These are phyloP conservation scores for Tragelaphus strepsiceros DNA, from an alignment of 2,113 vertebrate genomes.

Conservation along the genomic window DNA sequence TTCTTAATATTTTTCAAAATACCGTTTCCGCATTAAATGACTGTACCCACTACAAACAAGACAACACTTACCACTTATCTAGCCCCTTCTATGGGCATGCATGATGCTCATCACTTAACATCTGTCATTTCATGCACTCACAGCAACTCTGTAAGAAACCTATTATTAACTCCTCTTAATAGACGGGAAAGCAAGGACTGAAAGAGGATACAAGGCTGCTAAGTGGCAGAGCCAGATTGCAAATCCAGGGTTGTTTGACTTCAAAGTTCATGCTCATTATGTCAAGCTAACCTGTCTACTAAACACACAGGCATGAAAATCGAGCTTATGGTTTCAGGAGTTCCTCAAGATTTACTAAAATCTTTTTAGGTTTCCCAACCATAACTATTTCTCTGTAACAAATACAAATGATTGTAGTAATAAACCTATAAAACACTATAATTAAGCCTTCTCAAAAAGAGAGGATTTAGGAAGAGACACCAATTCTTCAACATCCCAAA, in stretches of 20 bases:
- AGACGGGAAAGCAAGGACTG: neutral
- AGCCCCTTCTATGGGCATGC: neutral
- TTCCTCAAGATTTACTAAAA: neutral
- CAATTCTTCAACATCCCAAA: neutral
- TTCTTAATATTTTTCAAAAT: neutral
- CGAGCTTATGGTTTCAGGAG: neutral
- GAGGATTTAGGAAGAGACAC: neutral
- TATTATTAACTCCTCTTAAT: neutral
- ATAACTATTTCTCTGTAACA: neutral
- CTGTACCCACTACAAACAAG: neutral
- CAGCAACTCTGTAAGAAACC: neutral
- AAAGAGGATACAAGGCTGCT: neutral
- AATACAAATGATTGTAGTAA: neutral
- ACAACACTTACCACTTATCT: neutral
- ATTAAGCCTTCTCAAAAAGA: neutral
- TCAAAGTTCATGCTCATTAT: neutral
- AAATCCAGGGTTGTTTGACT: neutral
- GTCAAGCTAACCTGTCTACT: neutral
- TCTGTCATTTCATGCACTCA: neutral
- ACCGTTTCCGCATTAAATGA: neutral
- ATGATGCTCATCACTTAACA: neutral
- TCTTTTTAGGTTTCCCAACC: neutral
- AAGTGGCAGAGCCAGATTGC: neutral
- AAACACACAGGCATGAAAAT: neutral
- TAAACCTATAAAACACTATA: neutral